A percentile compares a stretch with the other conserved stretches of the same genome.
These are phyloP conservation scores for Drosophila oshimai DNA, from an alignment of 1,140 invertebrate species.

Conservation along the genomic window DNA sequence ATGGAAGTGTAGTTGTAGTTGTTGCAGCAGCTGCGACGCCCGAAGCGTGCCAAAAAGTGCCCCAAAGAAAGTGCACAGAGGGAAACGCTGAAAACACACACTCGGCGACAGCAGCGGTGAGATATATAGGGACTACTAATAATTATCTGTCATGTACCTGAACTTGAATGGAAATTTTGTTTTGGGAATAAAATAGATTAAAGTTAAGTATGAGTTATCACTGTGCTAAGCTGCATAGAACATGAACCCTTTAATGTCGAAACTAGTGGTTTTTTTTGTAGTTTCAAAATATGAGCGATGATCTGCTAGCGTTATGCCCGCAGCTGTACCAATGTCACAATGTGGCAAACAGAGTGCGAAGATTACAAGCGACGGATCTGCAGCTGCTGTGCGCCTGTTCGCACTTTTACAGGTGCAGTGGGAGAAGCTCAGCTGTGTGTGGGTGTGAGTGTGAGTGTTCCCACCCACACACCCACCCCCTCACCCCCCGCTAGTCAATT, in stretches of 20 bases:
- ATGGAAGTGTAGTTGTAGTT: conserved; percentile 38
- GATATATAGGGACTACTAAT: not conserved
- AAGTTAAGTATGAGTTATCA: too few relatives aligned
- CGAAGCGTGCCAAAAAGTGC: conserved; percentile 60
- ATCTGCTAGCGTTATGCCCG: not conserved
- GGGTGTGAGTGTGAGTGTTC: conserved; percentile 3
- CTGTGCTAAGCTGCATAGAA: too few relatives aligned
- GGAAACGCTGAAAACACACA: not conserved
- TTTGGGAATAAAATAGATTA: too few relatives aligned
- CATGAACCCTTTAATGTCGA: too few relatives aligned
- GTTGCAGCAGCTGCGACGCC: conserved; percentile 38
- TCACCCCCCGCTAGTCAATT: conserved; percentile 28
- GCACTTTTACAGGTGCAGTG: conserved; percentile 37
- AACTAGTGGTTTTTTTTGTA: too few relatives aligned
- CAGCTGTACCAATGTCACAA: not conserved
- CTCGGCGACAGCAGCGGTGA: not conserved
- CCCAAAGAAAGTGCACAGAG: conserved; percentile 23
- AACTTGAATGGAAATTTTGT: too few relatives aligned
- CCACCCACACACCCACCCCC: conserved; percentile 6
- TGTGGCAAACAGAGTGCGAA: not conserved
- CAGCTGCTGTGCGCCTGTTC: conserved; percentile 56
- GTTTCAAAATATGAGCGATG: too few relatives aligned
- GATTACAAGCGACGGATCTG: not conserved
- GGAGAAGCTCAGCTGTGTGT: conserved; percentile 17
- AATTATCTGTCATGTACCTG: too few relatives aligned